Evolutionary conservation across 1,140 invertebrate genomes (phyloP).

Genomic region (Popillia japonica): DNA sequence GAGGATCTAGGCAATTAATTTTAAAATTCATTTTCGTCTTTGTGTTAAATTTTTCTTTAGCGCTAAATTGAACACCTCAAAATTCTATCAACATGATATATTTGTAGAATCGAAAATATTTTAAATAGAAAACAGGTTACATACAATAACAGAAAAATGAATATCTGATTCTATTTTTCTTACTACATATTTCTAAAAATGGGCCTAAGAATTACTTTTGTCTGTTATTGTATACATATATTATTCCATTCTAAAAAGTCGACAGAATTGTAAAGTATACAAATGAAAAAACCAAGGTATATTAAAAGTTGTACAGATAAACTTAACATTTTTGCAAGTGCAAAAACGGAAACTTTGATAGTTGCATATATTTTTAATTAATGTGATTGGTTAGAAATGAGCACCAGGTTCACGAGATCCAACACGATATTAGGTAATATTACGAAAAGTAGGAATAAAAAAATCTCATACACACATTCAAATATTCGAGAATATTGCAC

Average conservation of each 20-base stretch:
- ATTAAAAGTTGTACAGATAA: background rate
- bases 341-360: background rate
- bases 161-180: no score
- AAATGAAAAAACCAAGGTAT: background rate
- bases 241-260: no score
- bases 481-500: no score
- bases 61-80: background rate
- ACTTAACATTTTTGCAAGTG: background rate
- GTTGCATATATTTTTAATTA: background rate
- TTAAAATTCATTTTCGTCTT: background rate
- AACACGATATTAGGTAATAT: background rate
- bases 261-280: no score
- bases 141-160: no score
- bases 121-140: no score
- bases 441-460: no score
- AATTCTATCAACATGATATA: background rate
- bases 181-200: no score
- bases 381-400: background rate
- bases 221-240: no score
- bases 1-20: background rate
- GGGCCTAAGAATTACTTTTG: no score
- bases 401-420: slow-evolving; percentile 3
- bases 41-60: background rate
- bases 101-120: background rate
- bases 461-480: no score